Evolutionary conservation across 2,888 invertebrate species (phyloP).

Genomic region (Physocephala rufipes): DNA sequence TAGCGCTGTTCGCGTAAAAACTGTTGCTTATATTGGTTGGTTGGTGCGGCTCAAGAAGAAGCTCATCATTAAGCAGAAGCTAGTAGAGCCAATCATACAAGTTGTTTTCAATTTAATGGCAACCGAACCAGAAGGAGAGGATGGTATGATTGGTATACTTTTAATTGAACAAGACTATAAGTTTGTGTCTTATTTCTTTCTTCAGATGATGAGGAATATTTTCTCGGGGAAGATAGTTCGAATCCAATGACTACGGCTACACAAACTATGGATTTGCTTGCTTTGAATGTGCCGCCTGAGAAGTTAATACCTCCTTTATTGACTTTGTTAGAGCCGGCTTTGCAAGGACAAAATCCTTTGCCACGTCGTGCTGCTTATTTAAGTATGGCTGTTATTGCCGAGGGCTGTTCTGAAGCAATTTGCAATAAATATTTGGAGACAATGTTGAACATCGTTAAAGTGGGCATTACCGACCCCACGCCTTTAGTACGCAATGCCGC

Average conservation of each 20-base stretch:
- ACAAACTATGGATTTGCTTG: slow-evolving; percentile 78
- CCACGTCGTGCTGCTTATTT: slow-evolving; percentile 78
- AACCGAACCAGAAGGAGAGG: slow-evolving; percentile 70
- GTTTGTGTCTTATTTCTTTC: slow-evolving; percentile 4
- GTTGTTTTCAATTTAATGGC: slow-evolving; percentile 77
- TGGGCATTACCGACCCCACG: slow-evolving; percentile 74
- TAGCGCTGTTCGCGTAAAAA: slow-evolving; percentile 74
- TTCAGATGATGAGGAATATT: slow-evolving; percentile 72
- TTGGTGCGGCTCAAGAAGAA: slow-evolving; percentile 77
- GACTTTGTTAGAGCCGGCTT: slow-evolving; percentile 72
- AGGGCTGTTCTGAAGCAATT: slow-evolving; percentile 81
- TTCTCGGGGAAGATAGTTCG: slow-evolving; percentile 72
- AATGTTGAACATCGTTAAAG: slow-evolving; percentile 75
- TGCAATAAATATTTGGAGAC: slow-evolving; percentile 75
- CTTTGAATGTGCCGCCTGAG: slow-evolving; percentile 79
- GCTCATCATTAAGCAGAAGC: slow-evolving; percentile 74
- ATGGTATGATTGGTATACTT: slow-evolving; percentile 69
- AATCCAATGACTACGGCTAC: slow-evolving; percentile 75
- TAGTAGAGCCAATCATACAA: slow-evolving; percentile 74
- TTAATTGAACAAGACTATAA: not conserved
- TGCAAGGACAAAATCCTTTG: slow-evolving; percentile 71
- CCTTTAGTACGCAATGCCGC: slow-evolving; percentile 78
- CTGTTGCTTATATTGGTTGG: slow-evolving; percentile 74
- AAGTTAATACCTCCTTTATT: slow-evolving; percentile 78
- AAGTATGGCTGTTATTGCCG: slow-evolving; percentile 78